These are phyloP conservation scores for Setipinna tenuifilis DNA, from an alignment of 2,797 vertebrate species.

Conservation along the genomic window DNA sequence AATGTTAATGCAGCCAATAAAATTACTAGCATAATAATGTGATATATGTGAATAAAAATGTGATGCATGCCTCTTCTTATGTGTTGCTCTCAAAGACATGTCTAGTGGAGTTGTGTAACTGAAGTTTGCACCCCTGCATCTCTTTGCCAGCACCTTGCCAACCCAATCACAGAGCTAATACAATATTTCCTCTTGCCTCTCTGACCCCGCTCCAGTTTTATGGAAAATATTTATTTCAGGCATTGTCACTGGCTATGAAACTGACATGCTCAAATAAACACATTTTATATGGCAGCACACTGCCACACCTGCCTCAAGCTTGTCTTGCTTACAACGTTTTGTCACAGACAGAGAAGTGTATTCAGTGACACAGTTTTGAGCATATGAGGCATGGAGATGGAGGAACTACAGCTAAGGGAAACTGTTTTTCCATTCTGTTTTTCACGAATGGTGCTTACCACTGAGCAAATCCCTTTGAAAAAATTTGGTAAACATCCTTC, in stretches of 20 bases:
- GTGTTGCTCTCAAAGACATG: not conserved
- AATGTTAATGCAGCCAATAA: not conserved
- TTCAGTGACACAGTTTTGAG: not conserved
- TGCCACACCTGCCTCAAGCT: not conserved
- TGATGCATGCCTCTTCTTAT: too few species aligned
- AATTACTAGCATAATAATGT: too few species aligned
- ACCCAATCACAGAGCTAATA: not conserved
- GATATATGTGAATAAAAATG: too few species aligned
- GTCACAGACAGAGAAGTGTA: not conserved
- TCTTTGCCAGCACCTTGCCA: not conserved
- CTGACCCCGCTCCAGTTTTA: not conserved
- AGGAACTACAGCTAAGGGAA: not conserved
- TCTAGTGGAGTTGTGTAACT: not conserved
- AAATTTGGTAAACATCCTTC: not conserved
- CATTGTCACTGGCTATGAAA: not conserved
- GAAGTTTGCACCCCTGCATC: not conserved
- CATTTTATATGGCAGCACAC: not conserved
- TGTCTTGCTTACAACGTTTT: not conserved
- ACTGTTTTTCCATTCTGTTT: not conserved
- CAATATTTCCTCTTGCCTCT: not conserved
- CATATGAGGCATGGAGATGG: not conserved
- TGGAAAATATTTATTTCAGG: slow-evolving; percentile 1
- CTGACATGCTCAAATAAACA: slow-evolving; percentile 1
- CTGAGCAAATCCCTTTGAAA: not conserved
- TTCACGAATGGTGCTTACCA: not conserved